Conservation (phyloP, 1,140 invertebrate genomes). For the Diplogasteroides magnus region DNA sequence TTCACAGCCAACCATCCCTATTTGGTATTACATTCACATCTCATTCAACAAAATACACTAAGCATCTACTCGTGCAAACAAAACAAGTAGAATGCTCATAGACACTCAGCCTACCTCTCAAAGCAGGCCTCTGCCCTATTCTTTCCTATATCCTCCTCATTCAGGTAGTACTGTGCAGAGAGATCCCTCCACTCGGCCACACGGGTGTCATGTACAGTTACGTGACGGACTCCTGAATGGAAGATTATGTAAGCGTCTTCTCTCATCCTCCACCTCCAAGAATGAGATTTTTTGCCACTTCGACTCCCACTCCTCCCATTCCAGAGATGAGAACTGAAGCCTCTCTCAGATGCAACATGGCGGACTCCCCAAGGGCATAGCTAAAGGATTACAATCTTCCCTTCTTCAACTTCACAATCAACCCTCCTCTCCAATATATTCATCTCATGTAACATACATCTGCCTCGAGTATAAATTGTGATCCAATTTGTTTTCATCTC, state of each 20-base stretch:
- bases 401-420: background rate
- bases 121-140: constrained; percentile 79
- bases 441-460: constrained; percentile 30
- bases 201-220: constrained; percentile 80
- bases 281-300: constrained; percentile 97
- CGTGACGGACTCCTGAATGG: constrained; percentile 87
- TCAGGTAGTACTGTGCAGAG: constrained; percentile 79
- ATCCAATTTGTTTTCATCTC: constrained; percentile 27
- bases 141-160: constrained; percentile 73
- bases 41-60: no score
- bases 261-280: constrained; percentile 71
- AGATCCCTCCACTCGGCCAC: constrained; percentile 58
- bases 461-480: constrained; percentile 49
- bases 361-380: constrained; percentile 52
- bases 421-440: background rate
- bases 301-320: constrained; percentile 86
- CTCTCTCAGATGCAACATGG: constrained; percentile 47
- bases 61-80: no score
- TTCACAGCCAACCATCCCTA: background rate
- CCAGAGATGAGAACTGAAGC: constrained; percentile 78
- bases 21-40: no score
- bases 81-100: no score
- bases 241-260: no score
- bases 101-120: constrained; percentile 61
- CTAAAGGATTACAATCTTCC: no score